A percentile compares a stretch with the other conserved stretches of the same genome.
Conservation (phyloP, 1,140 invertebrate species). For the Caerostris darwini region DNA sequence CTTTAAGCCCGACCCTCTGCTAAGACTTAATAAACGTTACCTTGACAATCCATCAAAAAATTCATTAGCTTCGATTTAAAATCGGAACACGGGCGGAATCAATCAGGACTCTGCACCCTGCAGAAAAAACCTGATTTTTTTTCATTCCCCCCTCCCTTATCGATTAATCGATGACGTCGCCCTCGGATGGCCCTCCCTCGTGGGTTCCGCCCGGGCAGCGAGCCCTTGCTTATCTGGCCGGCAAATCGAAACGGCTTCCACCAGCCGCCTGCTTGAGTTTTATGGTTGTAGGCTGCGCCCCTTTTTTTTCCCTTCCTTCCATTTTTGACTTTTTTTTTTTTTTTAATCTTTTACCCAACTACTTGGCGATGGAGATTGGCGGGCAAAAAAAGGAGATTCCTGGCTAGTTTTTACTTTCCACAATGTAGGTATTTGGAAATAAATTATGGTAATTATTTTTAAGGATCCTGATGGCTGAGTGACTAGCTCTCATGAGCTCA, state of each 20-base stretch:
- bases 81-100: not conserved
- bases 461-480: no score
- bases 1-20: not conserved
- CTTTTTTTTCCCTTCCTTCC: not conserved
- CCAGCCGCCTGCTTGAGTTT: constrained; percentile 69
- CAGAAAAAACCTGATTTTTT: not conserved
- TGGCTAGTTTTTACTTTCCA: no score
- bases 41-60: constrained; percentile 40
- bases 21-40: not conserved
- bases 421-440: no score
- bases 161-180: constrained; percentile 73
- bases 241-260: constrained; percentile 72
- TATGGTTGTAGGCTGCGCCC: constrained; percentile 6
- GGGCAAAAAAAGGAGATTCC: not conserved
- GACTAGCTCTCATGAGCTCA: no score
- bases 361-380: constrained; percentile 12
- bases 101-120: not conserved
- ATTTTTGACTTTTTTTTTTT: not conserved
- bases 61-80: constrained; percentile 33
- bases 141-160: not conserved
- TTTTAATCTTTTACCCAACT: no score
- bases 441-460: no score
- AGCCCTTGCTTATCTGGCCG: constrained; percentile 66
- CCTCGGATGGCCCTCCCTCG: constrained; percentile 32
- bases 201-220: not conserved